phyloP scores from a whole-genome alignment of 1,140 invertebrate species.

The Anastrepha obliqua region DNA sequence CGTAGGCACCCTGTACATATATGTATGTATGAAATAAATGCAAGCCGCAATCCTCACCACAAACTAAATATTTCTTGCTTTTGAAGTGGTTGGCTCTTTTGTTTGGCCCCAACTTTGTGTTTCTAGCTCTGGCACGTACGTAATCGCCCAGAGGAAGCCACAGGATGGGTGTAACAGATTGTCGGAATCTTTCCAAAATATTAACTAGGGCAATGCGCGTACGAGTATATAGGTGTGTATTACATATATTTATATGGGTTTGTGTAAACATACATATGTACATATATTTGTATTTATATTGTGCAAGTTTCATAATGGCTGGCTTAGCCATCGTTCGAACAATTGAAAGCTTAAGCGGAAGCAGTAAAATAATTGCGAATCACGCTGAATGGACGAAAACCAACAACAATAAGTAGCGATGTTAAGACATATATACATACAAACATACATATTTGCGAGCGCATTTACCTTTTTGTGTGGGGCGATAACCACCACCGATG shows the following conservation, averaged over 20 bases:
- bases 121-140: not conserved
- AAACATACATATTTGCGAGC: too few relatives aligned
- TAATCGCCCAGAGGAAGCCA: not conserved
- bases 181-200: not conserved
- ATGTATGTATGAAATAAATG: too few relatives aligned
- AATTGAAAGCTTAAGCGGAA: not conserved
- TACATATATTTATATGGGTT: not conserved
- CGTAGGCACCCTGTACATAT: too few relatives aligned
- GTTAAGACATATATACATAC: too few relatives aligned
- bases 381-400: not conserved
- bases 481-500: too few relatives aligned
- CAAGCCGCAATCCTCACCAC: not conserved
- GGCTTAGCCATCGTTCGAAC: not conserved
- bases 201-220: not conserved
- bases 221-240: too few relatives aligned
- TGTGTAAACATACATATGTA: not conserved
- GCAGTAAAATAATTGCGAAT: not conserved
- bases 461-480: too few relatives aligned
- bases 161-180: slow-evolving; percentile 9
- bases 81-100: not conserved
- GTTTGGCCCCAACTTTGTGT: not conserved
- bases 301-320: not conserved
- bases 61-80: not conserved
- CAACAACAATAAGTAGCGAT: too few relatives aligned
- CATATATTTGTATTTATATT: not conserved